Percentiles rank a stretch among this genome's conserved stretches.
phyloP scores from a whole-genome alignment of 2,797 vertebrate genomes.

The Acrossocheilus fasciatus region DNA sequence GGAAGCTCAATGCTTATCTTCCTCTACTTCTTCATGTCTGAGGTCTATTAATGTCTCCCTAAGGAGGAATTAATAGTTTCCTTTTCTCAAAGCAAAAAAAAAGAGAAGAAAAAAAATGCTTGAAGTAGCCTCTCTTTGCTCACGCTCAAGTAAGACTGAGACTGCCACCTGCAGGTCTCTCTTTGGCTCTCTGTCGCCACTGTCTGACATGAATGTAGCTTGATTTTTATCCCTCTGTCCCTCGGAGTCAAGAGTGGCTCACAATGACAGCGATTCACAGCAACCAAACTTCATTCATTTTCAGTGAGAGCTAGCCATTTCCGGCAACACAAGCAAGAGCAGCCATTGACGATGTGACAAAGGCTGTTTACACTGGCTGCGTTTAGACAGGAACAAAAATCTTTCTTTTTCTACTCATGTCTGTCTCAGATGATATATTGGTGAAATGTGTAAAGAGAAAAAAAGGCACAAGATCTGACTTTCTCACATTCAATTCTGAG shows the following conservation, averaged over 20 bases:
- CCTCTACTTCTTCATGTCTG: constrained; percentile 50
- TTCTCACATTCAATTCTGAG: too few relatives aligned
- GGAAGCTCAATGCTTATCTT: constrained; percentile 32
- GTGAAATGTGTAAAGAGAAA: too few relatives aligned
- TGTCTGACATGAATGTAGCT: neutral
- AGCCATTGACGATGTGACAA: too few relatives aligned
- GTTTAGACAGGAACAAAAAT: too few relatives aligned
- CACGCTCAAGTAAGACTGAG: constrained; percentile 22
- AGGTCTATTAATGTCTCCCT: constrained; percentile 71
- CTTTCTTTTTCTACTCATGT: too few relatives aligned
- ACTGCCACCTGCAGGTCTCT: constrained; percentile 45
- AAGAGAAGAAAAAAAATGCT: constrained; percentile 67
- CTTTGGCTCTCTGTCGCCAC: neutral
- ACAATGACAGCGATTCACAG: constrained; percentile 4
- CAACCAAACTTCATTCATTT: neutral
- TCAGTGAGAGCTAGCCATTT: neutral
- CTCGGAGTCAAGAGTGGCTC: neutral
- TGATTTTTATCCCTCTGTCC: neutral
- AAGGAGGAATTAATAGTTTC: constrained; percentile 82
- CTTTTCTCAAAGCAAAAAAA: constrained; percentile 65
- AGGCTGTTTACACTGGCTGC: too few relatives aligned
- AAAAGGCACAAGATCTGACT: too few relatives aligned
- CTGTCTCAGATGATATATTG: too few relatives aligned
- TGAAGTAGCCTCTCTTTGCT: neutral
- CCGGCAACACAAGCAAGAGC: too few relatives aligned